Percentiles rank a stretch among this genome's conserved stretches.
Conservation (phyloP, 2,113 vertebrate genomes). For the Nyctibius bracteatus region DNA sequence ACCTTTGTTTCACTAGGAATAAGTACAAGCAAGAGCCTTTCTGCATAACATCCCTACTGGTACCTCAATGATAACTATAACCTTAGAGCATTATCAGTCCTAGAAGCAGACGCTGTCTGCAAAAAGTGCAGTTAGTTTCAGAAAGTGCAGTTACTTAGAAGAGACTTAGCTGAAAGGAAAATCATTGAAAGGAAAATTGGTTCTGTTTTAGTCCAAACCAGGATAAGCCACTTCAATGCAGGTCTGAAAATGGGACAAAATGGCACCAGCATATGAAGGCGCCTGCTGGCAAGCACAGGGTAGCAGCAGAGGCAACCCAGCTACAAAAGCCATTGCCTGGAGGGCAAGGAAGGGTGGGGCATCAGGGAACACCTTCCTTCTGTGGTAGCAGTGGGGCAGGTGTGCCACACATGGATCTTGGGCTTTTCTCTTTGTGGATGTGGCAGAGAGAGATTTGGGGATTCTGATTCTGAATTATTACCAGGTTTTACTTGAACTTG, state of each 20-base stretch:
- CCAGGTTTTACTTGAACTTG: not conserved
- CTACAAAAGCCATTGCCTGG: not conserved
- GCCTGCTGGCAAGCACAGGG: not conserved
- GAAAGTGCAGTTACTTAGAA: no score
- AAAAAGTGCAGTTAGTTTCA: no score
- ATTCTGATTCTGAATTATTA: not conserved
- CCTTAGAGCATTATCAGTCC: no score
- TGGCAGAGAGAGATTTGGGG: not conserved
- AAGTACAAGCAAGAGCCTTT: no score
- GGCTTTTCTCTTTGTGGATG: not conserved
- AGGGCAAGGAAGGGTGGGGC: not conserved
- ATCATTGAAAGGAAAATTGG: no score
- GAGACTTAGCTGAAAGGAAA: no score
- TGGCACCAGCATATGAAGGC: not conserved
- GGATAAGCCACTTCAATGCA: rapidly evolving
- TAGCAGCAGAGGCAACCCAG: not conserved
- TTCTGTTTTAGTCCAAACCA: no score
- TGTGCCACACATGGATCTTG: not conserved
- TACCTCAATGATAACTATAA: no score
- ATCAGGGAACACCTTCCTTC: not conserved
- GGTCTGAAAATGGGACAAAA: not conserved
- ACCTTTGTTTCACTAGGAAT: no score
- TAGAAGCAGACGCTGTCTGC: no score
- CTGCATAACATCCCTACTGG: no score
- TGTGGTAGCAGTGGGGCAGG: not conserved